Conservation (phyloP, 2,113 vertebrate genomes). For the Perca schrenkii region DNA sequence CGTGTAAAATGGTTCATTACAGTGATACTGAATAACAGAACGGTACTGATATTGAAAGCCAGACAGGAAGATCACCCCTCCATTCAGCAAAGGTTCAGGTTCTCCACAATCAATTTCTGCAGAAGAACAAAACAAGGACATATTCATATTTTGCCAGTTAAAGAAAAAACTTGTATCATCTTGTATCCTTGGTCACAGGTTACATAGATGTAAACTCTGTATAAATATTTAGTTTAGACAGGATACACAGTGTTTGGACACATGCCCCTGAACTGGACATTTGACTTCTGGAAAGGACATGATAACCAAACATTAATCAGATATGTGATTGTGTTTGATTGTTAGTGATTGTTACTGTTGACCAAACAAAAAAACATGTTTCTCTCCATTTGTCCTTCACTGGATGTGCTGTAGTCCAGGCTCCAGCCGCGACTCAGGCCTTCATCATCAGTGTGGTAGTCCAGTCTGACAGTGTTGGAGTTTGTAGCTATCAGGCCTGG, state of each 20-base stretch:
- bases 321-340: no score
- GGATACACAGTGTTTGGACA: slow-evolving; percentile 78
- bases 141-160: not conserved
- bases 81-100: slow-evolving; percentile 76
- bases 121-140: slow-evolving; percentile 19
- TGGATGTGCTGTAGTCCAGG: slow-evolving; percentile 81
- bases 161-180: slow-evolving; percentile 45
- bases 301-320: no score
- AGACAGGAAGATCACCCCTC: slow-evolving; percentile 65
- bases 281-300: slow-evolving; percentile 71
- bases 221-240: slow-evolving; percentile 70
- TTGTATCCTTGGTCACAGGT: slow-evolving; percentile 83
- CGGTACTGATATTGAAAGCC: slow-evolving; percentile 77
- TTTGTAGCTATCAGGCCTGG: slow-evolving; percentile 74
- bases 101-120: slow-evolving; percentile 83
- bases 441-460: slow-evolving; percentile 76
- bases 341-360: no score
- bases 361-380: no score
- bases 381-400: slow-evolving; percentile 62
- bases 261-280: slow-evolving; percentile 66
- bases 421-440: slow-evolving; percentile 82
- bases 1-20: slow-evolving; percentile 79
- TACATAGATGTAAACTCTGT: slow-evolving; percentile 82
- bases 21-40: slow-evolving; percentile 80
- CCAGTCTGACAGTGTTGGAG: slow-evolving; percentile 73